Percentiles rank a stretch among this genome's conserved stretches.
Evolutionary conservation across 2,888 invertebrate genomes (phyloP).

Genomic region (Onchidella celtica): DNA sequence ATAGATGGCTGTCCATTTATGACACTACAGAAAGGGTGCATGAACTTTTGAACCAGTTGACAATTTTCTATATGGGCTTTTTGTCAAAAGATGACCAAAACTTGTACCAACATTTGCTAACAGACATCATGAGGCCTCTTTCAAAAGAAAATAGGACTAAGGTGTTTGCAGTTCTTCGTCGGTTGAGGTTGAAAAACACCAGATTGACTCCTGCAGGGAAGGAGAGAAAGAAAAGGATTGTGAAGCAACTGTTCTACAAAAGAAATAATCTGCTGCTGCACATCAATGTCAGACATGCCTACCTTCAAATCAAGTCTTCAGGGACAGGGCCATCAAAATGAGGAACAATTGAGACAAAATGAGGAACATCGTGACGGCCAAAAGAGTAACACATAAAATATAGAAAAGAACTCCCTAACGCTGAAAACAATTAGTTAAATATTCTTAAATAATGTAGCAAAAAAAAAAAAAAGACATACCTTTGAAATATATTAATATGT

Average conservation of each 20-base stretch:
- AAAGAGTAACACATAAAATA: no score
- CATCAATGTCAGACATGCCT: no score
- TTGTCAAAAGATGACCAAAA: neutral
- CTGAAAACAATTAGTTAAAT: no score
- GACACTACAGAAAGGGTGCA: neutral
- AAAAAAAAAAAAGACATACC: no score
- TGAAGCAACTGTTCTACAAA: neutral
- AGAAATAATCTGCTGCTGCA: neutral
- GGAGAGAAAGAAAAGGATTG: neutral
- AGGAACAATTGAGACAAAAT: no score
- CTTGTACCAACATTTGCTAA: neutral
- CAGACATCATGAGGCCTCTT: neutral
- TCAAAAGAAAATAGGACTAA: neutral
- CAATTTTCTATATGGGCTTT: neutral
- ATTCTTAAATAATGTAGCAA: no score
- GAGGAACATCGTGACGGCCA: no score
- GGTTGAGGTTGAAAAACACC: neutral
- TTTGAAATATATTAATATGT: no score
- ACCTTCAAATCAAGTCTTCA: no score
- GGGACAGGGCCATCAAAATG: no score
- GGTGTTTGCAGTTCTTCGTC: neutral
- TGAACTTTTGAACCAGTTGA: neutral
- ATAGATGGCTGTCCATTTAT: constrained; percentile 16
- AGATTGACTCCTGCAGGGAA: neutral
- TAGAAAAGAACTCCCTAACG: no score